Evolutionary conservation across 2,113 vertebrate genomes (phyloP), one percentile per base, ranked within the genome.

Genomic region (Podiceps cristatus): DNA sequence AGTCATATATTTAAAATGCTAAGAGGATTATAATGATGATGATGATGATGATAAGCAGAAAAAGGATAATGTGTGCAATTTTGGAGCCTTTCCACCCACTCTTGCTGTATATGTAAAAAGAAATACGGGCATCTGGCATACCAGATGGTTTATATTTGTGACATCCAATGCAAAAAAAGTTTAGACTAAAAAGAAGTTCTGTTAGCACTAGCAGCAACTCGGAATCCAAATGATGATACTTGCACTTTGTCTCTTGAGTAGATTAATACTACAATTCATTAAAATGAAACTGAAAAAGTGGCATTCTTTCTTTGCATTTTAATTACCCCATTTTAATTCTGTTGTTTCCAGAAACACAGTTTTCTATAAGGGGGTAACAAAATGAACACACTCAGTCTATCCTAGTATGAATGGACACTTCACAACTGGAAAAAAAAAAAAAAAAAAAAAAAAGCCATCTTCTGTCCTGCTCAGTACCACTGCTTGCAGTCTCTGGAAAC

Each of bases 111-210:
- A n/a, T 88, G 49, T 86, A 93, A 93, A 96, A 96, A 90, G 90
- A 97, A 96, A 92, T 72, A 67, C 2, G 35, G 94, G 86, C 98
- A 98, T 95, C 97, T 98, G 98, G 96, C 66, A 92, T 81, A 91
- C 84, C 98, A 98, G 98, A 98, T 98, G 98, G 96, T 97, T 97
- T 96, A 67, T 94, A 95, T 97, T 97, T 98, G 92, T 95, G 94
- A 96, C 69, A 96, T 87, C 92, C 90, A 97, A 97, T 96, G 93
- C 83, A 83, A 75, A 95, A 92, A 73, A 91, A 53, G 9, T 95
- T 93, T 74, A 74, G 66, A 88, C 76, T 40, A 50, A 85, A 98
- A 97, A 95, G 85, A 93, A 91, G 74, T 97, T 83, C 27, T 97
- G 64, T 92, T 95, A 97, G 40, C 52, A 89, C 37, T 94, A 94